Conservation (phyloP, 2,888 invertebrate species). For the Oxystoma pomonae region DNA sequence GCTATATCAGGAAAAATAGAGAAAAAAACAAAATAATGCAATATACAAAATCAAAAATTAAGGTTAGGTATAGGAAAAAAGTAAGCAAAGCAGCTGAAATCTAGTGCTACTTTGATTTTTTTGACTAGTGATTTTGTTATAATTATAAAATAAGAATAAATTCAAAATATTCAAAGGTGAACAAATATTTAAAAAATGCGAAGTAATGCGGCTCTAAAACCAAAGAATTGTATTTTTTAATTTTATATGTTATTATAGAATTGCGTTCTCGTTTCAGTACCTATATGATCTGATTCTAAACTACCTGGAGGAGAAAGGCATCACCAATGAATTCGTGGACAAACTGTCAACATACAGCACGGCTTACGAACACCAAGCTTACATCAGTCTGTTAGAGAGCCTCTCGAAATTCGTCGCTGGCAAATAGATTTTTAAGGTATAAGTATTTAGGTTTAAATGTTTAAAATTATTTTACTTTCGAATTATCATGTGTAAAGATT, state of each 20-base stretch:
- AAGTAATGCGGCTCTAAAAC: too few species aligned
- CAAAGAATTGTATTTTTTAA: not conserved
- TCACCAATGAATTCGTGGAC: slow-evolving; percentile 89
- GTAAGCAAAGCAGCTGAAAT: too few species aligned
- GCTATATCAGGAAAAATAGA: too few species aligned
- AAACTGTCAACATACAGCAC: slow-evolving; percentile 87
- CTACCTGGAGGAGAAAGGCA: slow-evolving; percentile 91
- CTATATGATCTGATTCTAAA: slow-evolving; percentile 94
- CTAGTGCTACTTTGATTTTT: too few species aligned
- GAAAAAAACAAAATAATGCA: too few species aligned
- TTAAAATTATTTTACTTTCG: slow-evolving; percentile 6
- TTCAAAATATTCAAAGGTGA: not conserved
- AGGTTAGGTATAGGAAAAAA: too few species aligned
- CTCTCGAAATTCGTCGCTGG: slow-evolving; percentile 80
- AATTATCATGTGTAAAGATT: not conserved
- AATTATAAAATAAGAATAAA: too few species aligned
- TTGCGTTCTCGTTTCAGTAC: slow-evolving; percentile 61
- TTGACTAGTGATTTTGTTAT: too few species aligned
- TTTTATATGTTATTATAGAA: not conserved
- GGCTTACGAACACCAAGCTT: slow-evolving; percentile 87
- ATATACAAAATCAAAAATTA: too few species aligned
- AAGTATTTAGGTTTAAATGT: slow-evolving; percentile 6
- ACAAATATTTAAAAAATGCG: too few species aligned
- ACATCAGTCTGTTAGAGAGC: slow-evolving; percentile 82
- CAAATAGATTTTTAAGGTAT: slow-evolving; percentile 39